These are phyloP conservation scores for Tragelaphus imberbis DNA, from an alignment of 2,113 vertebrate genomes.

Conservation along the genomic window DNA sequence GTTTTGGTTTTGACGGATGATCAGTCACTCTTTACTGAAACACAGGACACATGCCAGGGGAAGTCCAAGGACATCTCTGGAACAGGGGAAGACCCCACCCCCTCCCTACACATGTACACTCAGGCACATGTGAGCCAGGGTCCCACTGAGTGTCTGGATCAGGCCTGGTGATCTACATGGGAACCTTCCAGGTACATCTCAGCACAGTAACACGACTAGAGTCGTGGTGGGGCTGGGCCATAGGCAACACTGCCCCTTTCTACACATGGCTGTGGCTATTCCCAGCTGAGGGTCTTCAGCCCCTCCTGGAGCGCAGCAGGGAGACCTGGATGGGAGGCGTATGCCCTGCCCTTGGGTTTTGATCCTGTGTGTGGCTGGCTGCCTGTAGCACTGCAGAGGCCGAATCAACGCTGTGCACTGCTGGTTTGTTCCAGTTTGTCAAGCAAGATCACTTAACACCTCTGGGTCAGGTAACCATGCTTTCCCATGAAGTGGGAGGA, in stretches of 20 bases:
- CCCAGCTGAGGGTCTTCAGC: not conserved
- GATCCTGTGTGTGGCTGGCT: not conserved
- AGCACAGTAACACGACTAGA: accelerated
- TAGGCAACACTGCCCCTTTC: not conserved
- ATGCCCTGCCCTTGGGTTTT: not conserved
- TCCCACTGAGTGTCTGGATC: not conserved
- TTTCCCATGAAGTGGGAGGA: not conserved
- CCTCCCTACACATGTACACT: not conserved
- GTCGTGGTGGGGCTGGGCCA: not conserved
- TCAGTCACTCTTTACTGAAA: constrained; percentile 18
- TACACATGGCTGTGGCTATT: not conserved
- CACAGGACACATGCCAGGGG: not conserved
- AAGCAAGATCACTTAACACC: not conserved
- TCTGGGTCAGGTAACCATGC: not conserved
- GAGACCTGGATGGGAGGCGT: not conserved
- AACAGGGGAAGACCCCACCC: not conserved
- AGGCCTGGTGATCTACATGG: not conserved
- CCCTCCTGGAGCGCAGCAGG: constrained; percentile 6
- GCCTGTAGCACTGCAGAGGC: not conserved
- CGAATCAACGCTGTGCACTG: not conserved
- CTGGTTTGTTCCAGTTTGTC: not conserved
- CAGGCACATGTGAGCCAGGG: not conserved
- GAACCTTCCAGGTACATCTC: not conserved
- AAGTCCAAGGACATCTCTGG: not conserved
- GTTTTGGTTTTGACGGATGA: not conserved